Evolutionary conservation across 2,888 invertebrate genomes (phyloP), one percentile per base, ranked within the genome.

Genomic region (Notodonta dromedarius): DNA sequence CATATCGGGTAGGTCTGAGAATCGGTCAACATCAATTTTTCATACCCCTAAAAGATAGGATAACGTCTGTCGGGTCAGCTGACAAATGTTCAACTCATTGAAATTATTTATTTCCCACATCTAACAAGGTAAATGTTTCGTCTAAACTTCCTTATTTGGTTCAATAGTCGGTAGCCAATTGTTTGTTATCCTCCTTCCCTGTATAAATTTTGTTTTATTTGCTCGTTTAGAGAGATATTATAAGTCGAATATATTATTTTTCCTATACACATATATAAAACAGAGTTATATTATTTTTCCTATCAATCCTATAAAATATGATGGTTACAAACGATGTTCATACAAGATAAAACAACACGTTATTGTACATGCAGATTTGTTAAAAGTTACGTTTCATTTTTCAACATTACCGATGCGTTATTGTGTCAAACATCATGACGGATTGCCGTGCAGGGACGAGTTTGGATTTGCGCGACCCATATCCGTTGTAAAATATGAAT

Each of bases 361-460:
- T 70, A 62, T 69, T 74, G 64, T 62, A 56, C 58, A 63, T 64
- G 13, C 61, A 64, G 59, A 67, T 74, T 63, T 62, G 58, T 54
- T 50, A 62, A 67, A 68, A 64, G 57, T 61, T 61, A 39, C 50
- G 44, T n/a, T 52, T 57, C 44, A 64, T 67, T 69, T 70, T 67
- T 62, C 60, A 63, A 24, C 57, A 59, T 70, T 66, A 58, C 57
- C 63, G 53, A 67, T 71, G 56, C 64, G 62, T 67, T 73, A 71
- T 68, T 62, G 63, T 62, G 73, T 76, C 80, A 72, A 65, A 65
- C 59, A 58, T 61, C 61, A 60, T 77, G 78, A 81, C 76, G 72
- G 69, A 79, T 78, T 44, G 67, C 57, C 69, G 67, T 53, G 53
- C 52, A 11, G 59, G 57, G 52, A 61, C 70, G 62, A 71, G 70